Conservation (phyloP, 1,140 invertebrate species). For the Papilio dardanus region DNA sequence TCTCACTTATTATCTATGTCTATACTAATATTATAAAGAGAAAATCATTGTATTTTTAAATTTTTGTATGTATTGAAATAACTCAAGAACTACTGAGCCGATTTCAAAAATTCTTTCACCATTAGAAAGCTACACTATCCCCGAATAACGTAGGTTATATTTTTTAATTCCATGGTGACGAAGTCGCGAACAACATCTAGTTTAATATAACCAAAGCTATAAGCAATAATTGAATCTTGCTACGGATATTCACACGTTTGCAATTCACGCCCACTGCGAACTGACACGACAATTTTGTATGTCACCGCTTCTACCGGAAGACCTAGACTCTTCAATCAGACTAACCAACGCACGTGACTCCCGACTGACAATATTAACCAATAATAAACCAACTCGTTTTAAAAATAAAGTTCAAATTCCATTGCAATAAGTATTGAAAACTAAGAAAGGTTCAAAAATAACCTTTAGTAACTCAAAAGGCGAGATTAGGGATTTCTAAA, state of each 20-base stretch:
- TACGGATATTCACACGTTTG: neutral
- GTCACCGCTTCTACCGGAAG: conserved; percentile 28
- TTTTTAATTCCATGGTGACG: too few species aligned
- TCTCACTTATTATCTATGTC: neutral
- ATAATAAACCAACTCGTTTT: neutral
- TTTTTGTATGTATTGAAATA: too few species aligned
- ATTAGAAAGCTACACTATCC: too few species aligned
- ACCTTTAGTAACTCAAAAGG: too few species aligned
- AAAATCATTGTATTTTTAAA: too few species aligned
- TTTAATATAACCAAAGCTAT: neutral
- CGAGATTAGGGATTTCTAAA: too few species aligned
- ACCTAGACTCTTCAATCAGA: conserved; percentile 27
- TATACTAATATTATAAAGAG: too few species aligned
- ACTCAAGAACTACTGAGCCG: too few species aligned
- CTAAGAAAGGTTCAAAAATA: neutral
- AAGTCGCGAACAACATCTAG: too few species aligned
- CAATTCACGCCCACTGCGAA: neutral
- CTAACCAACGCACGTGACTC: conserved; percentile 11
- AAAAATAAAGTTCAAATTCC: conserved; percentile 8
- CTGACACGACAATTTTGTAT: conserved; percentile 28
- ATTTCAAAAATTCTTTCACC: too few species aligned
- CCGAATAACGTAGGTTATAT: neutral
- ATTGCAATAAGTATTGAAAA: neutral
- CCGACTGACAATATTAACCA: neutral
- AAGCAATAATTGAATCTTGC: neutral